phyloP scores from a whole-genome alignment of 2,888 invertebrate genomes.

The Coleophora deauratella region DNA sequence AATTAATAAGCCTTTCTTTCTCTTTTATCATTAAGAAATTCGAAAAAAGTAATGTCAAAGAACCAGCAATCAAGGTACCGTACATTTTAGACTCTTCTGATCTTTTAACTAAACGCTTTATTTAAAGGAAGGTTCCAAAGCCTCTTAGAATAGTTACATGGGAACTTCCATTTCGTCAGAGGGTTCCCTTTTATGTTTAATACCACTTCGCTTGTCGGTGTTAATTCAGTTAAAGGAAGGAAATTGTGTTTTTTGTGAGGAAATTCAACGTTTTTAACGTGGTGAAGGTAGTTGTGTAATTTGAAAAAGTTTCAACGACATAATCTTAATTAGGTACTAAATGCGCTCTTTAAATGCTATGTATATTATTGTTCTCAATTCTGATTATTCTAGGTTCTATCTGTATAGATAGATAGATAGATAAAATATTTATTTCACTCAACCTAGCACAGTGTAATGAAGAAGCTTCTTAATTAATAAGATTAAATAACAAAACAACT shows the following conservation, averaged over 20 bases:
- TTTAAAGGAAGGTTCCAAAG: conserved; percentile 37
- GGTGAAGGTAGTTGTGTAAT: no score
- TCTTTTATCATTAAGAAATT: conserved; percentile 21
- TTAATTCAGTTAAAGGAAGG: conserved; percentile 44
- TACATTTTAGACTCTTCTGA: conserved; percentile 52
- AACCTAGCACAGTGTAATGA: no score
- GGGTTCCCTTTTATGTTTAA: conserved; percentile 14
- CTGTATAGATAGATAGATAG: no score
- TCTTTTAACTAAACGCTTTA: conserved; percentile 33
- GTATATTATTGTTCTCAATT: no score
- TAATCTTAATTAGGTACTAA: no score
- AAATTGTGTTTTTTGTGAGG: conserved; percentile 19
- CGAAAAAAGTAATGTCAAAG: conserved; percentile 33
- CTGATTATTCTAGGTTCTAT: no score
- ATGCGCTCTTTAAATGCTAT: no score
- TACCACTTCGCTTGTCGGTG: conserved; percentile 30
- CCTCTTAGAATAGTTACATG: conserved; percentile 15
- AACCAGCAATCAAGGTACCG: conserved; percentile 46
- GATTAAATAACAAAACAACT: no score
- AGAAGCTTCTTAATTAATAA: no score
- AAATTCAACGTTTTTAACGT: background rate
- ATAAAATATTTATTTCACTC: no score
- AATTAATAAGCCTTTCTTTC: no score
- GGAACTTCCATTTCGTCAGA: conserved; percentile 3
- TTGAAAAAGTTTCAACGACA: no score